Evolutionary conservation across 2,888 invertebrate species (phyloP).

Genomic region (Nephrocerus scutellatus): DNA sequence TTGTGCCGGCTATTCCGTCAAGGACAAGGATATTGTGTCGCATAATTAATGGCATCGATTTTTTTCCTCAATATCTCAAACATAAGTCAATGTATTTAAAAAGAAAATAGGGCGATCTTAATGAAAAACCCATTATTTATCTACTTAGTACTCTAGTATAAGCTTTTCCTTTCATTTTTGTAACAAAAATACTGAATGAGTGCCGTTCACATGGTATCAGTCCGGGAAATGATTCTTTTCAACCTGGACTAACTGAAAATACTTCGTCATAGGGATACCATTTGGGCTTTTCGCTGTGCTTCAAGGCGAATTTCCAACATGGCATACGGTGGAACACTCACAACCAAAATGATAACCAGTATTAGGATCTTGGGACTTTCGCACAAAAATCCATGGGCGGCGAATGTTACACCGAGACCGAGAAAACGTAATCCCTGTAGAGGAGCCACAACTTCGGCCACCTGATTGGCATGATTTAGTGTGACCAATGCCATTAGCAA

Average conservation of each 20-base stretch:
- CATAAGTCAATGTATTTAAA: no score
- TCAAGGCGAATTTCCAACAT: conserved; percentile 45
- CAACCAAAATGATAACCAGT: conserved; percentile 41
- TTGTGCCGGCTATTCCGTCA: no score
- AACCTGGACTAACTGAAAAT: conserved; percentile 44
- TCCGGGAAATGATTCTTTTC: conserved; percentile 35
- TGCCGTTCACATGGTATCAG: conserved; percentile 40
- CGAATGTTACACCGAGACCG: conserved; percentile 59
- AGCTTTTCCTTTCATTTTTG: no score
- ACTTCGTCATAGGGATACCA: conserved; percentile 45
- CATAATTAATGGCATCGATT: no score
- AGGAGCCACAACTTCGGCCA: conserved; percentile 46
- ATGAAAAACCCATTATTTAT: no score
- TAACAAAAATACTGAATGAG: no score
- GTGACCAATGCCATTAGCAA: conserved; percentile 48
- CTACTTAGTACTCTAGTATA: no score
- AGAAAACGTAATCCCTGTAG: conserved; percentile 55
- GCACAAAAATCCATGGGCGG: conserved; percentile 58
- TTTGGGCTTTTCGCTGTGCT: conserved; percentile 43
- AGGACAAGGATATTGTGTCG: no score
- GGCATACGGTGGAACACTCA: conserved; percentile 46
- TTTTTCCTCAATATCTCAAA: no score
- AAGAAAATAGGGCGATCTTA: no score
- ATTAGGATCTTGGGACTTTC: conserved; percentile 45
- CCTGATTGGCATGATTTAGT: conserved; percentile 45